Base-by-base conservation (phyloP, 2,797 vertebrate species). In the Aeoliscus strigatus region DNA sequence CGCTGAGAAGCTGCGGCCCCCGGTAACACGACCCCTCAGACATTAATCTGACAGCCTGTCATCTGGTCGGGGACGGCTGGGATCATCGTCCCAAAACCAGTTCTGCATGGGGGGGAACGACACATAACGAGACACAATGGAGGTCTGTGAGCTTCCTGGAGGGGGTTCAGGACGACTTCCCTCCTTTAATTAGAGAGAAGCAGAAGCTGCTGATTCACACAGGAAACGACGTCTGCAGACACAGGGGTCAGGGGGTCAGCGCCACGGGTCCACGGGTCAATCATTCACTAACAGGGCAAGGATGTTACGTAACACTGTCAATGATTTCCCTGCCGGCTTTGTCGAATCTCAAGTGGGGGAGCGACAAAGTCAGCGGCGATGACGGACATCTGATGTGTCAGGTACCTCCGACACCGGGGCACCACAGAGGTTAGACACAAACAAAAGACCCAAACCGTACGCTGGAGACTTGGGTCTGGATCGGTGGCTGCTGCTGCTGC, bases 271-370 rank as follows among this genome's bases (percentile, higher is more conserved):
- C 53, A 47, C 33, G 61, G 62, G 73, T 70, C 58, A 71, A 61
- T 45, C 28, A 9, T 60, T 50, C 39, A 37, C 46, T 66, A 64
- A 65, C 70, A 70, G 74, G 64, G 57, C 70, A 61, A 18, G 27
- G 8, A 12, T 37, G 46, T 83, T 82, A 78, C 21, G 51, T 67
- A 82, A 83, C 51, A 23, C 32, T 21, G 76, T 82, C 77, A 82
- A 83, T 84, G 73, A 84, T 86, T 83, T 73, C 67, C 69, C 61
- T 14, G 40, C 27, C 11, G 48, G 44, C 52, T 51, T 54, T 64
- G 57, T 43, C 65, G 63, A 68, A 72, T 28, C 46, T 36, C 48
- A 34, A 32, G 40, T 9, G 15, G 58, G 44, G 39, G 37, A 47
- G n/a, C 16, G 40, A 24, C 21, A 29, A 6, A 8, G 2, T 27